Evolutionary conservation across 2,113 vertebrate species (phyloP).

Genomic region (Forbesichthys agassizii): DNA sequence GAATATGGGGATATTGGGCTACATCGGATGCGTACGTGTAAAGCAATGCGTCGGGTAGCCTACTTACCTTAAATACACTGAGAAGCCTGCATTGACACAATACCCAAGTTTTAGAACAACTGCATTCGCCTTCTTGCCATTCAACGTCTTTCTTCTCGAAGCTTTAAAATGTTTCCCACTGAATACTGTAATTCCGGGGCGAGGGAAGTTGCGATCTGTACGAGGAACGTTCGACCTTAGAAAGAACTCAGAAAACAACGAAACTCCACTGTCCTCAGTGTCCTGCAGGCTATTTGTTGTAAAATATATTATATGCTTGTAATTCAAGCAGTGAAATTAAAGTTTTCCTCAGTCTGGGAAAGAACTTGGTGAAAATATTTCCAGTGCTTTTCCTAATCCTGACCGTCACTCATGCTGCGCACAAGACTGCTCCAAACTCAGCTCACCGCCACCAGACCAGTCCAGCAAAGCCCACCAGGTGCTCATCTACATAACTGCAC

Average conservation of each 20-base stretch:
- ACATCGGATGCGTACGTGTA: not conserved
- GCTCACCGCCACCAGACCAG: constrained; percentile 22
- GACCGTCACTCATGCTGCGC: not conserved
- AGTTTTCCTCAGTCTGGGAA: too few species aligned
- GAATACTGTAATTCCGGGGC: constrained; percentile 7
- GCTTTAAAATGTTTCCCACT: not conserved
- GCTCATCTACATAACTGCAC: constrained; percentile 81
- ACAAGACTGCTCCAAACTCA: constrained; percentile 30
- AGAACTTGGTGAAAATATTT: too few species aligned
- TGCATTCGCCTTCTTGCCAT: not conserved
- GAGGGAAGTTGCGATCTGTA: constrained; percentile 18
- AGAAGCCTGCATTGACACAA: constrained; percentile 38
- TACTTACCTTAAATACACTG: constrained; percentile 67
- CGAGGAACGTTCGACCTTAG: constrained; percentile 35
- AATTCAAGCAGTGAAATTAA: not conserved
- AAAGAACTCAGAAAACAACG: constrained; percentile 41
- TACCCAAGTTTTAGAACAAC: constrained; percentile 39
- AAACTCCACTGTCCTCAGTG: not conserved
- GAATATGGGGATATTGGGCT: not conserved
- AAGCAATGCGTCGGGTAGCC: constrained; percentile 2
- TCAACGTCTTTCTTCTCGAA: not conserved
- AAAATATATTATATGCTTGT: not conserved
- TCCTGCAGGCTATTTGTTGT: not conserved
- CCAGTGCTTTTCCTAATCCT: constrained; percentile 1
- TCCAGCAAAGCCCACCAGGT: constrained; percentile 75